These are phyloP conservation scores for Temnothorax nylanderi DNA, from an alignment of 1,140 invertebrate species.

Conservation along the genomic window DNA sequence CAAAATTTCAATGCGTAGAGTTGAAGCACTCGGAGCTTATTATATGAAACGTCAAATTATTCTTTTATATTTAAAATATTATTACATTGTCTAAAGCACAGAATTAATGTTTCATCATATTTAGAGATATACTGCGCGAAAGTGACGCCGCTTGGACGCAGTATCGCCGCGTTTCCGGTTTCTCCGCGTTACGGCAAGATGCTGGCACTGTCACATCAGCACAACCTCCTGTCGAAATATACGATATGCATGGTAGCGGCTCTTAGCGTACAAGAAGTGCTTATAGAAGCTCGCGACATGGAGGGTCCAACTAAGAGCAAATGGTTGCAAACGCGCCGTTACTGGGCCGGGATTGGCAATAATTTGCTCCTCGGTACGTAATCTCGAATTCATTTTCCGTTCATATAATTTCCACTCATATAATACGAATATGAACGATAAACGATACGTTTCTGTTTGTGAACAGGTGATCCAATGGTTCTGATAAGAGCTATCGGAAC, in stretches of 20 bases:
- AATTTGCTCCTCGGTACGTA: slow-evolving; percentile 88
- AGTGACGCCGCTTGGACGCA: slow-evolving; percentile 94
- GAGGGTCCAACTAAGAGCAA: slow-evolving; percentile 79
- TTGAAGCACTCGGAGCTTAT: not conserved
- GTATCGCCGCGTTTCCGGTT: slow-evolving; percentile 96
- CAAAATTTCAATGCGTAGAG: not conserved
- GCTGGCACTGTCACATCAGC: slow-evolving; percentile 95
- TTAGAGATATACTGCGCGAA: slow-evolving; percentile 82
- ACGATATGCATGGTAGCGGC: slow-evolving; percentile 96
- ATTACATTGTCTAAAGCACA: not conserved
- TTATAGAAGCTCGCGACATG: slow-evolving; percentile 85
- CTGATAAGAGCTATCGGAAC: slow-evolving; percentile 94
- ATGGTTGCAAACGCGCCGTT: slow-evolving; percentile 86
- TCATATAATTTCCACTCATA: not conserved
- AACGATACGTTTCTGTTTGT: slow-evolving; percentile 40
- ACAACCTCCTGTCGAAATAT: slow-evolving; percentile 94
- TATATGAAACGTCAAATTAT: not conserved
- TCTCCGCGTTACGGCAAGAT: slow-evolving; percentile 97
- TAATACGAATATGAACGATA: not conserved
- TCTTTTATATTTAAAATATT: slow-evolving; percentile 1
- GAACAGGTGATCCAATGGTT: slow-evolving; percentile 95
- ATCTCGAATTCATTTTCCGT: slow-evolving; percentile 25
- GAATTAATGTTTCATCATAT: not conserved
- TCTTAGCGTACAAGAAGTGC: slow-evolving; percentile 94
- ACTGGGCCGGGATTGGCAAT: slow-evolving; percentile 93